Conservation (phyloP, 2,113 vertebrate species). For the Pituophis catenifer region DNA sequence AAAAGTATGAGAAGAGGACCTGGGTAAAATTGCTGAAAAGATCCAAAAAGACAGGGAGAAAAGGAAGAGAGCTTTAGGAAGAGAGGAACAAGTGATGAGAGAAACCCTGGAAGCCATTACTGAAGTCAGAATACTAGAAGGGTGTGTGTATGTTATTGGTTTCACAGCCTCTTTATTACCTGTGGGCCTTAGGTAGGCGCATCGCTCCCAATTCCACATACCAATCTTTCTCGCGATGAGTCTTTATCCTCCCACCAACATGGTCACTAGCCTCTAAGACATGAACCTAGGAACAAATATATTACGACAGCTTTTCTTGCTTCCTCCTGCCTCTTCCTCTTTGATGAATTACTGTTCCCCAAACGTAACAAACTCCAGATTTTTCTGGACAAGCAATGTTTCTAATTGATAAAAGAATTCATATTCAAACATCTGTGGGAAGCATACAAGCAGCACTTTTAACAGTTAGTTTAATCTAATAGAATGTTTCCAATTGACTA, state of each 20-base stretch:
- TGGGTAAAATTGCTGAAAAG: not conserved
- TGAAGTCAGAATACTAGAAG: not conserved
- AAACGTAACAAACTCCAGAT: not conserved
- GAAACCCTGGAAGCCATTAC: not conserved
- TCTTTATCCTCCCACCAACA: constrained; percentile 16
- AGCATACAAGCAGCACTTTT: not conserved
- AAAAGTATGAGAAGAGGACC: not conserved
- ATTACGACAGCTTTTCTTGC: not conserved
- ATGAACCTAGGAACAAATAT: not conserved
- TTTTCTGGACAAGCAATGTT: not conserved
- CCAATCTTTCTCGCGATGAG: constrained; percentile 20
- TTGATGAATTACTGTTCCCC: not conserved
- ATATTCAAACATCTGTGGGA: not conserved
- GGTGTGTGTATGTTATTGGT: too few species aligned
- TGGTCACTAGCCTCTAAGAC: constrained; percentile 13
- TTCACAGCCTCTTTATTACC: not conserved
- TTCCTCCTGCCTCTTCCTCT: not conserved
- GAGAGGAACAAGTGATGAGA: not conserved
- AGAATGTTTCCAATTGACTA: not conserved
- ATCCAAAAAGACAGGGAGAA: not conserved
- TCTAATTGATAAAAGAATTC: not conserved
- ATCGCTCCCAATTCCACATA: constrained; percentile 14
- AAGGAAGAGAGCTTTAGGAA: not conserved
- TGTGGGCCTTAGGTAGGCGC: constrained; percentile 2
- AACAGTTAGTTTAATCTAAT: not conserved